Evolutionary conservation across 2,888 invertebrate genomes (phyloP).

Genomic region (Leptopilina myrica): DNA sequence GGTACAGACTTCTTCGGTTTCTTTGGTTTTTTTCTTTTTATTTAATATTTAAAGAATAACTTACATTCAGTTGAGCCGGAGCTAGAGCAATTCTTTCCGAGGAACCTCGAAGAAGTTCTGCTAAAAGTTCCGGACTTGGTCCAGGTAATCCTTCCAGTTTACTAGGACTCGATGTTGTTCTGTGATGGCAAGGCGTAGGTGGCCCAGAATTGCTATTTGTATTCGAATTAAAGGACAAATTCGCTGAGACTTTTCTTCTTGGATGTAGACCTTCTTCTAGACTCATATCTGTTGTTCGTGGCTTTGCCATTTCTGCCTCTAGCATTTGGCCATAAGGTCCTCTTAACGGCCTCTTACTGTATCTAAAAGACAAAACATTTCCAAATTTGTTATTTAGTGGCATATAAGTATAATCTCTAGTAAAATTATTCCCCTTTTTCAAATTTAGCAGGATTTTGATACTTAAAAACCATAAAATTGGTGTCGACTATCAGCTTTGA

Average conservation of each 20-base stretch:
- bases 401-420: too few relatives aligned
- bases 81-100: slow-evolving; percentile 84
- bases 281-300: slow-evolving; percentile 76
- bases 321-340: slow-evolving; percentile 90
- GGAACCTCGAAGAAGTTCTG: slow-evolving; percentile 87
- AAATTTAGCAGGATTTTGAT: too few relatives aligned
- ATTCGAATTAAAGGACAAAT: slow-evolving; percentile 75
- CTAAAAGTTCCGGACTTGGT: slow-evolving; percentile 84
- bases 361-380: slow-evolving; percentile 76
- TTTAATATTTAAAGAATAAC: slow-evolving; percentile 54
- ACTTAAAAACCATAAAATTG: too few relatives aligned
- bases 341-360: slow-evolving; percentile 85
- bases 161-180: slow-evolving; percentile 88
- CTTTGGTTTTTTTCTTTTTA: background rate
- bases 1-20: too few relatives aligned
- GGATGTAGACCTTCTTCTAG: slow-evolving; percentile 74
- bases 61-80: slow-evolving; percentile 70
- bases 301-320: slow-evolving; percentile 88
- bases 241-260: slow-evolving; percentile 81
- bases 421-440: too few relatives aligned
- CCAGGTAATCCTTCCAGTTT: slow-evolving; percentile 83
- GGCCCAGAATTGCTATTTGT: slow-evolving; percentile 69
- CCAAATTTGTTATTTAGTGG: too few relatives aligned
- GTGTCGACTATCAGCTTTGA: too few relatives aligned
- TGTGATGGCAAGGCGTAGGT: slow-evolving; percentile 82